phyloP scores from a whole-genome alignment of 2,888 invertebrate species.

The Muscina levida region DNA sequence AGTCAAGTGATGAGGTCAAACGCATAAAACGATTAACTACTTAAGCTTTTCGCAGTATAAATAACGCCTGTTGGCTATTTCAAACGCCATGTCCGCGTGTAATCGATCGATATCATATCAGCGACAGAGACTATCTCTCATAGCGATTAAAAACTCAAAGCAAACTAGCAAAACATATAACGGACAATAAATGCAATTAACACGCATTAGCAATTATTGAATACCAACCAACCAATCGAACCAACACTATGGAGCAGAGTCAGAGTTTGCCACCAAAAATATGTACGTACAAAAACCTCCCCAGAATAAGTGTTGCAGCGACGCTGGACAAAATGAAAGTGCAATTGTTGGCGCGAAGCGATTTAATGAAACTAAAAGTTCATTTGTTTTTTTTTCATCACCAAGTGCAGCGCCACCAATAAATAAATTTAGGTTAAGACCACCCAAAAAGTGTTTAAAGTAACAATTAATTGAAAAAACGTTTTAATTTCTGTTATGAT shows the following conservation, averaged over 20 bases:
- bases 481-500: constrained; percentile 31
- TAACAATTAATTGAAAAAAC: constrained; percentile 37
- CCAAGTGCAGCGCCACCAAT: neutral
- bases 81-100: too few relatives aligned
- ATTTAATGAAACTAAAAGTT: constrained; percentile 61
- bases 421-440: constrained; percentile 58
- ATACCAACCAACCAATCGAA: too few relatives aligned
- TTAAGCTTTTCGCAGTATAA: constrained; percentile 33
- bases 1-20: constrained; percentile 54
- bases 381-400: constrained; percentile 32
- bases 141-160: neutral
- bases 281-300: neutral
- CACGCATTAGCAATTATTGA: constrained; percentile 64
- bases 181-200: constrained; percentile 58
- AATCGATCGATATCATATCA: too few relatives aligned
- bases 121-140: too few relatives aligned
- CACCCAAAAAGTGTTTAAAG: constrained; percentile 57
- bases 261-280: too few relatives aligned
- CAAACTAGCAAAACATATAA: constrained; percentile 14
- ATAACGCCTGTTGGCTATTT: too few relatives aligned
- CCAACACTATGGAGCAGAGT: constrained; percentile 2
- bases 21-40: constrained; percentile 50
- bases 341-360: constrained; percentile 40
- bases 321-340: constrained; percentile 53
- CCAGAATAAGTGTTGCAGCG: neutral